Base-by-base conservation (phyloP, 2,797 vertebrate species). In the Philypnodon macrostomus region DNA sequence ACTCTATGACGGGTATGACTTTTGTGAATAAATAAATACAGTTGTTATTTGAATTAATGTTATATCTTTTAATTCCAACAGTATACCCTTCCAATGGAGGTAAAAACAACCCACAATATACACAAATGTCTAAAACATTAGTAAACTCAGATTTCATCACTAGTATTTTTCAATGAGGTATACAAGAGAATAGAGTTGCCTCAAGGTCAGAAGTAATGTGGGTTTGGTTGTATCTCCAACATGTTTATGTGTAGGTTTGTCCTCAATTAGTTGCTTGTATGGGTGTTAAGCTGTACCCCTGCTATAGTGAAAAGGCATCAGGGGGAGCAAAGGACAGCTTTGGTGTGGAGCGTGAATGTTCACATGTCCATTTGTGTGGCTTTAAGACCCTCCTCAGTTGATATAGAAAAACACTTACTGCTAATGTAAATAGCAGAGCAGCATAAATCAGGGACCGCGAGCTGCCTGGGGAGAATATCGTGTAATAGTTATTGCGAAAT, bases 401-500 rank as follows among this genome's bases (percentile, higher is more conserved):
- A 79, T 87, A 85, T 88, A 89, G 86, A 87, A 91, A 90, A 89
- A 89, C 88, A 86, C 87, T 90, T 88, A 87, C 76, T 81, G 85
- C 81, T 90, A 90, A 91, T 90, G 90, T 90, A 91, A 90, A 90
- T 90, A 85, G 81, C 85, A 85, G 78, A 77, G 78, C 85, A 70
- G 85, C 81, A 87, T 91, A 90, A 91, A 91, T 91, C 90, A 92
- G 87, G 53, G 71, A 66, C 71, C 78, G 72, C 69, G 58, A 59
- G 72, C 78, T 76, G 86, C 84, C 80, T 31, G 68, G 79, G 86
- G 86, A 88, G 85, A 91, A 89, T 90, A 87, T 89, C 79, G 77
- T 91, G 90, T 95, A 94, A 96, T 95, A 94, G 94, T 95, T 95
- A 96, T 96, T 93, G 93, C 92, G 76, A 93, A 95, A 93, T 94